Percentiles rank a stretch among this genome's conserved stretches.
phyloP scores from a whole-genome alignment of 2,888 invertebrate genomes.

The Parnassius mnemosyne region DNA sequence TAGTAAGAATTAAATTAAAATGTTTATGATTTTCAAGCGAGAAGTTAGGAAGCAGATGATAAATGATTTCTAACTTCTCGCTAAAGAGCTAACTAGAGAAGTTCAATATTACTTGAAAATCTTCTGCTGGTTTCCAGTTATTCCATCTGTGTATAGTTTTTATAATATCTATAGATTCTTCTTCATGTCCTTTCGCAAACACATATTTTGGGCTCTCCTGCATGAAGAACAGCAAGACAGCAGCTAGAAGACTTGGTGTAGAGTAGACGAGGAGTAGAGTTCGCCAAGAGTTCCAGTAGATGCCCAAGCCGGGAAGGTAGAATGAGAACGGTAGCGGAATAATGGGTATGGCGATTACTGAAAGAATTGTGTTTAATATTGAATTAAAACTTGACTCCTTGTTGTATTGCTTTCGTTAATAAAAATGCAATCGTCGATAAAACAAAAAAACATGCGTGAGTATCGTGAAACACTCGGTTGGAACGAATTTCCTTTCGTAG shows the following conservation, averaged over 20 bases:
- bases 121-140: constrained; percentile 37
- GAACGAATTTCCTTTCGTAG: too few species aligned
- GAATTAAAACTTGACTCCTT: too few species aligned
- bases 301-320: constrained; percentile 45
- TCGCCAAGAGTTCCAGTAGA: too few species aligned
- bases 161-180: too few species aligned
- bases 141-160: constrained; percentile 44
- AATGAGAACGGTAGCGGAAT: constrained; percentile 73
- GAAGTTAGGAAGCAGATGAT: neutral
- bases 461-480: too few species aligned
- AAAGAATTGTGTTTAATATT: constrained; percentile 22
- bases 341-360: constrained; percentile 81
- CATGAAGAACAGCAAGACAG: constrained; percentile 45
- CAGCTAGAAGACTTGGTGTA: too few species aligned
- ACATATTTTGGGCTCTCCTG: too few species aligned
- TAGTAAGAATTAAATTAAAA: neutral
- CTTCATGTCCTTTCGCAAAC: too few species aligned
- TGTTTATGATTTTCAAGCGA: neutral
- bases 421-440: too few species aligned
- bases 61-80: neutral
- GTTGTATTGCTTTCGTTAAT: too few species aligned
- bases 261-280: too few species aligned
- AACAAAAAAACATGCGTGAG: too few species aligned
- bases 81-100: neutral
- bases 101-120: constrained; percentile 45